These are phyloP conservation scores for Carollia perspicillata DNA, from an alignment of 2,113 vertebrate genomes.

Conservation along the genomic window DNA sequence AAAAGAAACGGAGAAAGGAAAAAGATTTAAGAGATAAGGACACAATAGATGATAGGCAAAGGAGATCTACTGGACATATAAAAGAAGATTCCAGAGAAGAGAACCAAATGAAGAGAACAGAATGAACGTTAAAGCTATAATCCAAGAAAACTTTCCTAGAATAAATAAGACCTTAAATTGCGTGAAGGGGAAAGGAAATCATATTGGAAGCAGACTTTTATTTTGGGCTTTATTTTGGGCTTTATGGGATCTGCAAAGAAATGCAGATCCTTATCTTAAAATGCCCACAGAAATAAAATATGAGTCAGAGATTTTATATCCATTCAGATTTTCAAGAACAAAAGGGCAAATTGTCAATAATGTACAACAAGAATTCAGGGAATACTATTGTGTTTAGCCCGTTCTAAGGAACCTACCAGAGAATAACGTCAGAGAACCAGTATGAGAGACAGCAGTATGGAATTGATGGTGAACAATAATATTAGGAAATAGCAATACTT, in stretches of 20 bases:
- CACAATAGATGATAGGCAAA: not conserved
- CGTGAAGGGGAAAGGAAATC: not conserved
- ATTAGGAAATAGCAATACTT: not conserved
- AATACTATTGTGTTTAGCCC: not conserved
- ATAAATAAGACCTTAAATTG: conserved; percentile 1
- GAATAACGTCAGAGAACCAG: not conserved
- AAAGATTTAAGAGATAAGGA: not conserved
- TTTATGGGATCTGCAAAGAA: conserved; percentile 6
- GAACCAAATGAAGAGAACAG: not conserved
- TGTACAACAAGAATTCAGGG: not conserved
- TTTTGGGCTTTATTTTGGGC: not conserved
- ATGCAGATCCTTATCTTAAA: conserved; percentile 15
- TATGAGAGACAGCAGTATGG: not conserved
- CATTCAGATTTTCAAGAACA: conserved; percentile 7
- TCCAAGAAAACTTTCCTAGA: not conserved
- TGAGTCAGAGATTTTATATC: conserved; percentile 25
- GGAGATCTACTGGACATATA: not conserved
- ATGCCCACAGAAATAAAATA: not conserved
- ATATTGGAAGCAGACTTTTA: not conserved
- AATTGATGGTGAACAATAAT: not conserved
- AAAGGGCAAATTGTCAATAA: not conserved
- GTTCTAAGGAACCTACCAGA: not conserved
- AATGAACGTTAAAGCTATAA: conserved; percentile 2
- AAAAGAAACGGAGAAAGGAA: not conserved
- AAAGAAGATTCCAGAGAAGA: not conserved